Base-by-base conservation (phyloP, 2,797 vertebrate species). In the Phaenicophaeus curvirostris region DNA sequence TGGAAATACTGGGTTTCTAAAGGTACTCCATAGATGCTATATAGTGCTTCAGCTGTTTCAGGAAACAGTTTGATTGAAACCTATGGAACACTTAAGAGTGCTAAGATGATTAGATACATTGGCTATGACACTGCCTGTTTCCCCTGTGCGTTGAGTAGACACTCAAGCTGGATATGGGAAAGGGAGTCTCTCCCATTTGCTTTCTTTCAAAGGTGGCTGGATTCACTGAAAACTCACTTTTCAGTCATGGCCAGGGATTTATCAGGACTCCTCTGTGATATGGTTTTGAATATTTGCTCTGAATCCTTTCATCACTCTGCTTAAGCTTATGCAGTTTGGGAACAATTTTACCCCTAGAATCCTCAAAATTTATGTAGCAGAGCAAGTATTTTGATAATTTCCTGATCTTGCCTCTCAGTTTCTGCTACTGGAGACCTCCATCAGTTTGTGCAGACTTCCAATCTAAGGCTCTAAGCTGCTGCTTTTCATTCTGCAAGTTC, bases 181-280 rank as follows among this genome's bases (percentile, higher is more conserved):
- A 73, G 23, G 18, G 41, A 12, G 17, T 74, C 89, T 81, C 51
- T 30, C 30, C 31, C 12, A 31, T 53, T 69, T 92, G 37, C 59
- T 85, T 76, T 55, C 51, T 94, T 67, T 76, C 35, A 59, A 73
- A 82, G 33, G 86, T 66, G 35, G 2, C 73, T 91, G 90, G 5
- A 42, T 71, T 76, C 15, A 35, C 5, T 67, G 30, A 14, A 61
- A 91, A 89, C 55, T 50, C 20, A 33, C 30, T 66, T 94, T 73
- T 84, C 67, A 51, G 35, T 44, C 76, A 21, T 71, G 41, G 11
- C 28, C 44, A 82, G 61, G 23, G 21, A 35, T 71, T 91, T 84
- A 20, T 54, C 35, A 19, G n/a, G 86, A 58, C 14, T 88, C 69
- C 17, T 69, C 30, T 89, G 57, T 73, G 55, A 85, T 61, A n/a